Conservation (phyloP, 2,797 vertebrate genomes). For the Myotis daubentonii region DNA sequence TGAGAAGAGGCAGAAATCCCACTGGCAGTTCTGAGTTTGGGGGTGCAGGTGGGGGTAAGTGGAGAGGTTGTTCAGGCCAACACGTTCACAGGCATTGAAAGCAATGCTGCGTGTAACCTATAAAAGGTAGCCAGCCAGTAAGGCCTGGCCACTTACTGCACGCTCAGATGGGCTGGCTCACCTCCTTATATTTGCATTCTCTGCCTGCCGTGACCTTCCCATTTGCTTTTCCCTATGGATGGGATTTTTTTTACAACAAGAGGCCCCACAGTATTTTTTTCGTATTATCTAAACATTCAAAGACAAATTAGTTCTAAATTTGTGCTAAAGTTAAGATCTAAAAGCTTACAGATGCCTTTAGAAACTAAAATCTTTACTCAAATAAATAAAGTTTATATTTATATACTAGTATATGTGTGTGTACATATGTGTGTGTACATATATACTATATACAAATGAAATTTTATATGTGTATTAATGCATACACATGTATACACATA, state of each 20-base stretch:
- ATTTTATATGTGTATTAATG: not conserved
- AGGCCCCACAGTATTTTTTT: not conserved
- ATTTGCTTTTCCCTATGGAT: not conserved
- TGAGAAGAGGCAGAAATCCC: not conserved
- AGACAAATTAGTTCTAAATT: not conserved
- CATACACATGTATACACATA: not conserved
- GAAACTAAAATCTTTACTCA: constrained; percentile 56
- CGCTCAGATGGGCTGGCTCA: not conserved
- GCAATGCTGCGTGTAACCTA: too few species aligned
- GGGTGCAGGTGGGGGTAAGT: not conserved
- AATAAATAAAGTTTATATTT: not conserved
- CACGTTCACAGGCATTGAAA: not conserved
- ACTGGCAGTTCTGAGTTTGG: not conserved
- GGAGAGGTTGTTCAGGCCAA: not conserved
- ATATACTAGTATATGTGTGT: not conserved
- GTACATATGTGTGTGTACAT: not conserved
- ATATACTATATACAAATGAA: not conserved
- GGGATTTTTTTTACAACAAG: not conserved
- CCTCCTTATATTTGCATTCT: too few species aligned
- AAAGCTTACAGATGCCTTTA: constrained; percentile 51
- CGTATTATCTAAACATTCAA: not conserved
- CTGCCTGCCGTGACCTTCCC: not conserved
- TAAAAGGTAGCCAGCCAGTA: not conserved
- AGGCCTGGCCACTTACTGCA: not conserved
- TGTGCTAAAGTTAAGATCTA: not conserved